Percentiles rank a stretch among this genome's conserved stretches.
Conservation (phyloP, 2,888 invertebrate species). For the Euspilapteryx auroguttella region DNA sequence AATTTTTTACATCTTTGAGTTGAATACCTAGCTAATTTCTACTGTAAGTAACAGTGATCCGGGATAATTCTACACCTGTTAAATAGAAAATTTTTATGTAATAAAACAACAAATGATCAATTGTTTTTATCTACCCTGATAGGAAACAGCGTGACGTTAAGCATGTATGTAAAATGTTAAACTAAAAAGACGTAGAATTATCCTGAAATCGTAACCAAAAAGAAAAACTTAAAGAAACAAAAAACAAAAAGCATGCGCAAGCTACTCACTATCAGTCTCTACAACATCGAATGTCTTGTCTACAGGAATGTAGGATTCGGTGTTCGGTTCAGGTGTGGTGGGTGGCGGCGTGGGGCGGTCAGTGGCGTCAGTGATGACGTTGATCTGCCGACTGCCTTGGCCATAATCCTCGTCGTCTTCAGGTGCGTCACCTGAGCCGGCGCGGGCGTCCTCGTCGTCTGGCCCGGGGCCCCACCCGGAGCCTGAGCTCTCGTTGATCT, state of each 20-base stretch:
- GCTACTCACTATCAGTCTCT: constrained; percentile 54
- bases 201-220: too few species aligned
- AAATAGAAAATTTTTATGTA: too few species aligned
- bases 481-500: constrained; percentile 81
- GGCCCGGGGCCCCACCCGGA: constrained; percentile 77
- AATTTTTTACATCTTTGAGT: too few species aligned
- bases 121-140: too few species aligned
- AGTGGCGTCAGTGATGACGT: constrained; percentile 1
- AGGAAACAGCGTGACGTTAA: too few species aligned
- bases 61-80: too few species aligned
- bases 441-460: constrained; percentile 72
- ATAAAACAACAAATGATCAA: too few species aligned
- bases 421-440: constrained; percentile 23
- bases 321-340: constrained; percentile 8
- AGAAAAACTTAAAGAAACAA: constrained; percentile 34
- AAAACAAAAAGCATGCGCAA: constrained; percentile 52
- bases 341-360: background rate
- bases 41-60: too few species aligned
- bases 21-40: too few species aligned
- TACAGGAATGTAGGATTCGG: constrained; percentile 20
- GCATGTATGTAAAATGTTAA: too few species aligned
- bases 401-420: constrained; percentile 53
- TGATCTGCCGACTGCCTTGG: constrained; percentile 8
- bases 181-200: too few species aligned
- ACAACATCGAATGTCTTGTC: constrained; percentile 29